phyloP scores from a whole-genome alignment of 2,113 vertebrate species.

The Elephantulus edwardii region DNA sequence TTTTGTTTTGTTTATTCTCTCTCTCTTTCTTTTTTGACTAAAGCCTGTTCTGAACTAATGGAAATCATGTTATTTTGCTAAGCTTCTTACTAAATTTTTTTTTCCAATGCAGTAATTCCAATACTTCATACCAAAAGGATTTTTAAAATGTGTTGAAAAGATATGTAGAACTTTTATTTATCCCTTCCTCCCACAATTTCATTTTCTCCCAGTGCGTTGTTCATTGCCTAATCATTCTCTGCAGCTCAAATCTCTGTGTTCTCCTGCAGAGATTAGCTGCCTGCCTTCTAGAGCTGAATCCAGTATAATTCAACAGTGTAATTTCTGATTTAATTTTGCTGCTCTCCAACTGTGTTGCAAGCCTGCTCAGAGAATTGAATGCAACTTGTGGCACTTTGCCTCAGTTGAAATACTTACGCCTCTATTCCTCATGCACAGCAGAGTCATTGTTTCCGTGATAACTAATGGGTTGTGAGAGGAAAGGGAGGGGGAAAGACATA shows the following conservation, averaged over 20 bases:
- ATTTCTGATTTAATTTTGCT: conserved; percentile 79
- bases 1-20: no score
- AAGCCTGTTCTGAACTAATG: conserved; percentile 1
- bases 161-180: conserved; percentile 61
- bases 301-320: conserved; percentile 71
- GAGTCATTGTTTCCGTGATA: conserved; percentile 62
- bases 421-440: not conserved
- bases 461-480: conserved; percentile 36
- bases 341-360: conserved; percentile 61
- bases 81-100: conserved; percentile 43
- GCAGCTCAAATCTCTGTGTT: conserved; percentile 53
- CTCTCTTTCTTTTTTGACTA: conserved; percentile 12
- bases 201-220: conserved; percentile 64
- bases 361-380: conserved; percentile 67
- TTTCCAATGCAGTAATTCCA: conserved; percentile 35
- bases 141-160: conserved; percentile 56
- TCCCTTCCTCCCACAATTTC: conserved; percentile 54
- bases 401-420: conserved; percentile 38
- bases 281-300: conserved; percentile 58
- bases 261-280: conserved; percentile 56
- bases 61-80: conserved; percentile 45
- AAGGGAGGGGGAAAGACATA: conserved; percentile 20
- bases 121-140: conserved; percentile 20
- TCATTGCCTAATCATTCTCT: conserved; percentile 63
- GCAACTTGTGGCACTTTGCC: conserved; percentile 52